Evolutionary conservation across 2,888 invertebrate species (phyloP).

Genomic region (Tuberolachnus salignus): DNA sequence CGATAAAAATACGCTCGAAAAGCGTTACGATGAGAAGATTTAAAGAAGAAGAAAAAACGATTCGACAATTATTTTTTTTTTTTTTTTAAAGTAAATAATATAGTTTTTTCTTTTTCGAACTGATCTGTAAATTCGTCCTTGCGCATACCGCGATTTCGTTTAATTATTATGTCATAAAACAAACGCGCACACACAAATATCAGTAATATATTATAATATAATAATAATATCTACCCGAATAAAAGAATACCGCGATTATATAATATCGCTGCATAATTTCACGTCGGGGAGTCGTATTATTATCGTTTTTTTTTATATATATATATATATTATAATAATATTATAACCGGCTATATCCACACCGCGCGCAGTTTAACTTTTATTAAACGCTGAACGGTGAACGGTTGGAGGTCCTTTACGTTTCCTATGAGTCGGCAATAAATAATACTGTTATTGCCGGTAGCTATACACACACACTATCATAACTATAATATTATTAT

Average conservation of each 20-base stretch:
- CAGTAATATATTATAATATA: too few relatives aligned
- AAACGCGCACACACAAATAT: background rate
- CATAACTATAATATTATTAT: conserved; percentile 24
- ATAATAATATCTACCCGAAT: background rate
- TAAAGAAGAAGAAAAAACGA: conserved; percentile 1
- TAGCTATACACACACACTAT: conserved; percentile 30
- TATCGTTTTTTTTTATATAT: background rate
- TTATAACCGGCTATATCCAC: background rate
- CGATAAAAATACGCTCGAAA: background rate
- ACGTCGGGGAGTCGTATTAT: background rate
- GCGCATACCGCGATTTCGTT: conserved; percentile 2
- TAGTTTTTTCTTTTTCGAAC: conserved; percentile 15
- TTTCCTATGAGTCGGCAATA: conserved; percentile 43
- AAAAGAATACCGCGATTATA: background rate
- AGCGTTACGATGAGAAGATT: background rate
- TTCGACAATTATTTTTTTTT: background rate
- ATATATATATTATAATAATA: background rate
- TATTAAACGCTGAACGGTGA: conserved; percentile 24
- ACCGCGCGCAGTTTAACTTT: background rate
- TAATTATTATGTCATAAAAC: background rate
- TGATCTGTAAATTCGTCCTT: conserved; percentile 18
- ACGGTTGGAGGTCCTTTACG: conserved; percentile 49
- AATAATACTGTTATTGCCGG: conserved; percentile 43
- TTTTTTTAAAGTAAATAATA: too few relatives aligned
- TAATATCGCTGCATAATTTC: background rate